phyloP scores from a whole-genome alignment of 1,140 invertebrate genomes.

The Macrobrachium rosenbergii region DNA sequence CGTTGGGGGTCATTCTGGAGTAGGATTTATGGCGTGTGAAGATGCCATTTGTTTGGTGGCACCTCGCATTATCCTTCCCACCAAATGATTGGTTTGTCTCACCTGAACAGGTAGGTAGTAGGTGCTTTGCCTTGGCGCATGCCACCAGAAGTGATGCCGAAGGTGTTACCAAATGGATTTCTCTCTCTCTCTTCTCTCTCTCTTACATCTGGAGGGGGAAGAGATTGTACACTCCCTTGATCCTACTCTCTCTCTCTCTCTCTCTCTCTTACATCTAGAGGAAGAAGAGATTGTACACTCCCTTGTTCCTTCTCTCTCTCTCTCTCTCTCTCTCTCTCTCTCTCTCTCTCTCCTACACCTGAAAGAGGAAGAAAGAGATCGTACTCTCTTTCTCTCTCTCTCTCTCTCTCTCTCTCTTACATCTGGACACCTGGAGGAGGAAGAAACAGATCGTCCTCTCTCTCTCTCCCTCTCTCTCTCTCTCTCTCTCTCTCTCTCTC shows the following conservation, averaged over 20 bases:
- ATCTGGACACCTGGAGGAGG: not conserved
- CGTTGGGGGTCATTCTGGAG: too few relatives aligned
- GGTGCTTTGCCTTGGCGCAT: too few relatives aligned
- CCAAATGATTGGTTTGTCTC: too few relatives aligned
- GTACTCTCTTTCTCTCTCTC: not conserved
- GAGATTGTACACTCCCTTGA: not conserved
- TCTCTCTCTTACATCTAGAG: not conserved
- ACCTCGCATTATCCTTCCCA: too few relatives aligned
- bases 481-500: not conserved
- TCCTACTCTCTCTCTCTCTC: conserved; percentile 29
- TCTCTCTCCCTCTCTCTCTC: not conserved
- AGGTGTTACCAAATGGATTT: too few relatives aligned
- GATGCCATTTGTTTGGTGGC: too few relatives aligned
- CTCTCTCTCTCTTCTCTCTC: too few relatives aligned
- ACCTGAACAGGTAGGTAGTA: too few relatives aligned
- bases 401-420: not conserved
- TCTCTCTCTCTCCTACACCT: not conserved
- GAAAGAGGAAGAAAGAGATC: not conserved
- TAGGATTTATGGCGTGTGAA: too few relatives aligned
- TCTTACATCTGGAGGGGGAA: not conserved
- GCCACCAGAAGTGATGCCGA: too few relatives aligned
- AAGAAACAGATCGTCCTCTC: not conserved
- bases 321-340: not conserved
- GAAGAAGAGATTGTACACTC: too few relatives aligned
- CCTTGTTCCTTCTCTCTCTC: not conserved